phyloP scores from a whole-genome alignment of 2,113 vertebrate genomes.

The Thryonomys swinderianus region DNA sequence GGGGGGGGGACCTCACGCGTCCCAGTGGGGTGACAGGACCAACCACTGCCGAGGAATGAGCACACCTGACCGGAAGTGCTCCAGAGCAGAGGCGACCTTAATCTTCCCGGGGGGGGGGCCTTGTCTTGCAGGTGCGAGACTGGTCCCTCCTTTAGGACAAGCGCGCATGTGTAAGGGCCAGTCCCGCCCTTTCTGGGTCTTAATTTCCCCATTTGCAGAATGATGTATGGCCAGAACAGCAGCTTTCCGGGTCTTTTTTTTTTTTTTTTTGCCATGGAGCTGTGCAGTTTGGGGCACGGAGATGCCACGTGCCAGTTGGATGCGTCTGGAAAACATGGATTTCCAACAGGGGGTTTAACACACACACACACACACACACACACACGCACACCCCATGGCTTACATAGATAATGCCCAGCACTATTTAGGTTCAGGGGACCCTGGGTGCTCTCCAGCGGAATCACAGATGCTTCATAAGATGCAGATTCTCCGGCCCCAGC shows the following conservation, averaged over 20 bases:
- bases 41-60: not conserved
- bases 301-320: too few relatives aligned
- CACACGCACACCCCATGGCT: not conserved
- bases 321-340: not conserved
- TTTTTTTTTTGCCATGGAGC: not conserved
- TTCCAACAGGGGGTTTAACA: not conserved
- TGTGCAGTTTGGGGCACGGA: not conserved
- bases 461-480: not conserved
- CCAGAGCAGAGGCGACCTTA: not conserved
- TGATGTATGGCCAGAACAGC: not conserved
- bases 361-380: not conserved
- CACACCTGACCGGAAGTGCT: not conserved
- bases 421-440: not conserved
- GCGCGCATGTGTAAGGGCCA: not conserved
- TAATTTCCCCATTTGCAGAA: not conserved
- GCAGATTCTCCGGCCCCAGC: not conserved
- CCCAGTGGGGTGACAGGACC: not conserved
- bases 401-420: not conserved
- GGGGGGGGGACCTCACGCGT: not conserved
- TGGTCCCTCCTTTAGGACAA: not conserved
- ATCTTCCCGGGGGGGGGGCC: not conserved
- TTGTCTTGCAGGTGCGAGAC: too few relatives aligned
- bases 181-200: not conserved
- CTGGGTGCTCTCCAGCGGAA: not conserved
- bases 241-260: not conserved